Evolutionary conservation across 2,888 invertebrate genomes (phyloP), one percentile per base, ranked within the genome.

Genomic region (Temnothorax rugatulus): DNA sequence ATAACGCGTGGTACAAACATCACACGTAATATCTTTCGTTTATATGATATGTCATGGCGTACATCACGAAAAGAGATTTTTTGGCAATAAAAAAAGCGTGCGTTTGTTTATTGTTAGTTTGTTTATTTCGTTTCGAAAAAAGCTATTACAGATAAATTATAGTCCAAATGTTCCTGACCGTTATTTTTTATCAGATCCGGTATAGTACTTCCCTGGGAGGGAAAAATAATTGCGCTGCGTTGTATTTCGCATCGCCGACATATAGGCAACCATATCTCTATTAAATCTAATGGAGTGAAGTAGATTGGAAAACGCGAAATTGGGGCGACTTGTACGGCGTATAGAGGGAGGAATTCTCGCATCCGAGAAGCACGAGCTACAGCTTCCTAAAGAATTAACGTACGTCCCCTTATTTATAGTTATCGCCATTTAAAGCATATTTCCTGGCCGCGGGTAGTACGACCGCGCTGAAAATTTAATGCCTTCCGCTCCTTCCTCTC

Each of bases 381-480:
- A 25, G 57, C 71, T 47, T 34, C 54, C 57, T 59, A 34, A 71
- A 59, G 57, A 79, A 79, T 79, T 79, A 79, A 79, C 57, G 57
- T 54, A 38, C 77, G 68, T 50, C 86, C 87, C 87, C 90, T 90
- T 91, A 90, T 90, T 91, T 90, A 91, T 90, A 90, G 91, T 91
- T 90, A 90, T 90, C 90, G 89, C 90, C 90, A 88, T 90, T 91
- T 90, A 90, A 90, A 89, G 87, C 90, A 89, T 91, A 90, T 90
- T 90, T 90, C 90, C 90, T 85, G 86, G 88, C 83, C 84, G 88
- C 87, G 69, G 81, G 84, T 84, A 86, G 34, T 34, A 34, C 85
- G 86, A 88, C 76, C 84, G 84, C 86, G 85, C 64, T 87, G 89
- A 88, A 89, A 90, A 88, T 90, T 90, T 88, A 89, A 90, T 89